Conservation (phyloP, 1,140 invertebrate species). For the Druon quercuslanigerum region DNA sequence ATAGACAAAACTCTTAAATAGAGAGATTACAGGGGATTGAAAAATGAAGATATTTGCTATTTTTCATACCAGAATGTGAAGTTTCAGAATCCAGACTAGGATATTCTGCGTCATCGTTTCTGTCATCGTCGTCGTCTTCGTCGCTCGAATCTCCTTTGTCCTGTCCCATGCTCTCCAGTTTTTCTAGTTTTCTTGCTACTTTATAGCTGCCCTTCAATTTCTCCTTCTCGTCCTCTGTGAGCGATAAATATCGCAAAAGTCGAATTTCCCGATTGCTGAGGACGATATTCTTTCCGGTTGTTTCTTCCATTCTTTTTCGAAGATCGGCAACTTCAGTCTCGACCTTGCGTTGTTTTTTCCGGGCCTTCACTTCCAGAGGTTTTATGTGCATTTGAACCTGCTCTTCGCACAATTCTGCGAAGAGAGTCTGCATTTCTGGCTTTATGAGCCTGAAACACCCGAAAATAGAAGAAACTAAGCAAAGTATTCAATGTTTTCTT, state of each 20-base stretch:
- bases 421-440: slow-evolving; percentile 82
- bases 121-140: slow-evolving; percentile 82
- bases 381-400: slow-evolving; percentile 91
- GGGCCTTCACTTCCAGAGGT: slow-evolving; percentile 88
- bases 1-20: too few species aligned
- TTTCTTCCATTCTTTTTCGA: slow-evolving; percentile 86
- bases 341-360: slow-evolving; percentile 91
- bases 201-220: slow-evolving; percentile 94
- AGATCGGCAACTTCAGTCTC: slow-evolving; percentile 93
- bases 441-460: slow-evolving; percentile 78
- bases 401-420: slow-evolving; percentile 91
- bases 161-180: slow-evolving; percentile 86
- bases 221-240: slow-evolving; percentile 95
- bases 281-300: slow-evolving; percentile 88
- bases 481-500: too few species aligned
- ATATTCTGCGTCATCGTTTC: slow-evolving; percentile 83
- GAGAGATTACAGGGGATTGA: too few species aligned
- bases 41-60: too few species aligned
- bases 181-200: slow-evolving; percentile 94
- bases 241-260: slow-evolving; percentile 90
- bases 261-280: slow-evolving; percentile 94
- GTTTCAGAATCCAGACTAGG: slow-evolving; percentile 87
- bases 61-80: slow-evolving; percentile 74
- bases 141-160: slow-evolving; percentile 82
- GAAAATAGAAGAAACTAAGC: neutral